phyloP scores from a whole-genome alignment of 2,113 vertebrate genomes.

The Pleuronectes platessa region DNA sequence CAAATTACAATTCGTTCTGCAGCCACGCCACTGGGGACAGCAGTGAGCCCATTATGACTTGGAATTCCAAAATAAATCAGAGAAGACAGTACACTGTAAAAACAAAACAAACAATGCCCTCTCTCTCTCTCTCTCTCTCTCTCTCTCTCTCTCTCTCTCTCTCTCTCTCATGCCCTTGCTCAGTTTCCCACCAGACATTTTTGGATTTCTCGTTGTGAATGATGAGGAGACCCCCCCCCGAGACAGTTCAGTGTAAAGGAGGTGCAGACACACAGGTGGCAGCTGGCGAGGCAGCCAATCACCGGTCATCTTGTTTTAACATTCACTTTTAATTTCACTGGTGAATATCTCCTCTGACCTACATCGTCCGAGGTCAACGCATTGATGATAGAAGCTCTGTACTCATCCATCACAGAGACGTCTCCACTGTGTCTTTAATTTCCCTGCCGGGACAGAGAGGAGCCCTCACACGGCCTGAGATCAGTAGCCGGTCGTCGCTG shows the following conservation, averaged over 20 bases:
- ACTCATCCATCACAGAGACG: slow-evolving; percentile 17
- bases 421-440: slow-evolving; percentile 6
- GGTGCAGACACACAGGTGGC: background rate
- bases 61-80: background rate
- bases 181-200: background rate
- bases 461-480: slow-evolving; percentile 19
- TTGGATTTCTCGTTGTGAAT: background rate
- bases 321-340: slow-evolving; percentile 11
- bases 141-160: too few species aligned
- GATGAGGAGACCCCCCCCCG: background rate
- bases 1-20: background rate
- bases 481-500: background rate
- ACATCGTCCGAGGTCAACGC: background rate
- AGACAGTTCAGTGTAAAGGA: background rate
- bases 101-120: background rate
- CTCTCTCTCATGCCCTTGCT: background rate
- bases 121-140: too few species aligned
- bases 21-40: background rate
- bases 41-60: too few species aligned
- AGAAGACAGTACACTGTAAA: background rate
- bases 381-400: background rate
- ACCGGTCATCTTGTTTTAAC: background rate
- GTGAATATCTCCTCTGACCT: background rate
- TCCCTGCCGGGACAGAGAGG: background rate
- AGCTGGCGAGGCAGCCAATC: background rate